Evolutionary conservation across 2,888 invertebrate species (phyloP).

Genomic region (Lasioglossum vierecki): DNA sequence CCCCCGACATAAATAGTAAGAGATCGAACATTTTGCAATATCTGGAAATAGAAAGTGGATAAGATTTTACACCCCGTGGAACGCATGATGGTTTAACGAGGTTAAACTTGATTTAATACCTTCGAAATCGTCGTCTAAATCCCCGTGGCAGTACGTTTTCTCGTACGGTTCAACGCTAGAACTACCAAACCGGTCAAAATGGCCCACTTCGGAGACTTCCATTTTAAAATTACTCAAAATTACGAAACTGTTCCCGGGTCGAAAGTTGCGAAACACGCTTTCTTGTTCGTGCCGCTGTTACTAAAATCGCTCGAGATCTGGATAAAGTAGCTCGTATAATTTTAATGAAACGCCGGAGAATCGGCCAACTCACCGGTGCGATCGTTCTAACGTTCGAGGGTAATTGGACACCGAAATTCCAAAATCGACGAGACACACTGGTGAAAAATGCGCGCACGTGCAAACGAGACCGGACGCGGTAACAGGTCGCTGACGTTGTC

Average conservation of each 20-base stretch:
- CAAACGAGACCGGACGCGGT: neutral
- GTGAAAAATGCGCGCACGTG: neutral
- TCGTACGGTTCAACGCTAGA: neutral
- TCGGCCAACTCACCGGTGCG: neutral
- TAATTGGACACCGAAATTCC: neutral
- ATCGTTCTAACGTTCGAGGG: neutral
- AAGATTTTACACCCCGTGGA: neutral
- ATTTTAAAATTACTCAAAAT: neutral
- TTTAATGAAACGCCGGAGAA: neutral
- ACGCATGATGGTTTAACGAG: neutral
- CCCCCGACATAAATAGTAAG: neutral
- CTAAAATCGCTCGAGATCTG: neutral
- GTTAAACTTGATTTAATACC: neutral
- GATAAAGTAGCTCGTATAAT: neutral
- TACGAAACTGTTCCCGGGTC: neutral
- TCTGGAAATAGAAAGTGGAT: neutral
- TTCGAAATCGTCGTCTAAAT: neutral
- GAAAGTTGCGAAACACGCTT: neutral
- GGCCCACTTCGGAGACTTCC: neutral
- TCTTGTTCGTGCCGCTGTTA: neutral
- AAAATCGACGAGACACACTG: neutral
- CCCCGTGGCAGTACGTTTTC: neutral
- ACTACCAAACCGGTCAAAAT: neutral
- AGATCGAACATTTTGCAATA: neutral
- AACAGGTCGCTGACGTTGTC: neutral